Evolutionary conservation across 2,888 invertebrate species (phyloP), one percentile per base, ranked within the genome.

Genomic region (Cosmorhoe ocellata): DNA sequence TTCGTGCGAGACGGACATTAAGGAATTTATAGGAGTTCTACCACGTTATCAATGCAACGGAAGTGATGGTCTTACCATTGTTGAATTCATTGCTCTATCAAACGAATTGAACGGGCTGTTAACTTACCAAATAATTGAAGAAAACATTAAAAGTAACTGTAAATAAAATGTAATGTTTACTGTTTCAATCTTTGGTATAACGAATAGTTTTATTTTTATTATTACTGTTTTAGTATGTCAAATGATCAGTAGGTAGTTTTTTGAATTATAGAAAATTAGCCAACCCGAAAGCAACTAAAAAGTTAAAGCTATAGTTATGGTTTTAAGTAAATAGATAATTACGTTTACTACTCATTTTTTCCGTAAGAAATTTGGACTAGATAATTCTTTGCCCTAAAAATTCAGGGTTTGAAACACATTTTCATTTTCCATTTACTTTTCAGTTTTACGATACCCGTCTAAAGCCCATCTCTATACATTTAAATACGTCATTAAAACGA

Each of bases 1-100:
- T 65, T 66, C 66, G 67, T 67, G 64, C 58, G 64, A 64, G 67
- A 69, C 65, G 58, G 62, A 53, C 56, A 59, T 61, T 65, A 60
- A 55, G 54, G 52, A 51, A 43, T 61, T 66, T 68, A 70, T 69
- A 31, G 53, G 47, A 59, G 61, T 66, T 69, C 67, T 66, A 63
- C 64, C 58, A 59, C 60, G 55, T 65, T 56, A 52, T 30, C 39
- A 48, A 53, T 53, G 56, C 60, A 66, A 67, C 59, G 58, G 58
- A 67, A 62, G 67, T 66, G 60, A 55, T 61, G 63, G 63, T 54
- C 49, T 57, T 60, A 55, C 45, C 32, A 58, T 59, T 59, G 59
- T 61, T 51, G 43, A 38, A 60, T 52, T 51, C 59, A 66, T 61
- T 58, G 54, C 59, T 64, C 58, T 62, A 67, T 66, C 58, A 49